Conservation (phyloP, 2,797 vertebrate species). For the Limosa lapponica region DNA sequence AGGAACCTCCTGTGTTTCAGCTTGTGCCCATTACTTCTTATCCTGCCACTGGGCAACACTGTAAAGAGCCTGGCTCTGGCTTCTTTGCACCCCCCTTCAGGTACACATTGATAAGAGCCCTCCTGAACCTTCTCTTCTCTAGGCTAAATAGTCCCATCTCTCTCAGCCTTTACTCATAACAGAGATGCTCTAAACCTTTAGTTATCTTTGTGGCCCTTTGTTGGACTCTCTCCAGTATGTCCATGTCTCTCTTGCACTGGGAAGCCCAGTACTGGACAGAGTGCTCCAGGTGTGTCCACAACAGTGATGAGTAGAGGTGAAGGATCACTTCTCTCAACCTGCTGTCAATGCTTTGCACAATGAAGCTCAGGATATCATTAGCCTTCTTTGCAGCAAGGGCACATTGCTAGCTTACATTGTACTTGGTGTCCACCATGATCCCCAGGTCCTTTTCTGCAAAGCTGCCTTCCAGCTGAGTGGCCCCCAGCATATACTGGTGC, state of each 20-base stretch:
- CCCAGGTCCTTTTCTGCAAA: neutral
- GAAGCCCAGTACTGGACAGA: neutral
- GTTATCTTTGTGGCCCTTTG: neutral
- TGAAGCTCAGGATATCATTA: neutral
- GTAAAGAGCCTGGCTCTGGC: neutral
- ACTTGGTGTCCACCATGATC: neutral
- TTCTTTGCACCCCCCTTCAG: neutral
- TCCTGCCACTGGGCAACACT: neutral
- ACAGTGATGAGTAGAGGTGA: neutral
- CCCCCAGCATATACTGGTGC: neutral
- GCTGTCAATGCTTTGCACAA: neutral
- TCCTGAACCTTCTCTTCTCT: neutral
- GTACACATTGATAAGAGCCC: neutral
- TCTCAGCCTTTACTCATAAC: neutral
- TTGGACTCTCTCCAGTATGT: neutral
- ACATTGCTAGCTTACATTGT: neutral
- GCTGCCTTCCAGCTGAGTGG: neutral
- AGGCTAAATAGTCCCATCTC: neutral
- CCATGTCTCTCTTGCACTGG: neutral
- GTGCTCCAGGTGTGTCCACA: neutral
- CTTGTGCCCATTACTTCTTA: neutral
- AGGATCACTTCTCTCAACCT: neutral
- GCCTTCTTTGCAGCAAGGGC: neutral
- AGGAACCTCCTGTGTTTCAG: neutral
- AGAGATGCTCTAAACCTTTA: neutral